Percentiles rank a stretch among this genome's conserved stretches.
phyloP scores from a whole-genome alignment of 2,113 vertebrate genomes.

The Ciconia maguari region DNA sequence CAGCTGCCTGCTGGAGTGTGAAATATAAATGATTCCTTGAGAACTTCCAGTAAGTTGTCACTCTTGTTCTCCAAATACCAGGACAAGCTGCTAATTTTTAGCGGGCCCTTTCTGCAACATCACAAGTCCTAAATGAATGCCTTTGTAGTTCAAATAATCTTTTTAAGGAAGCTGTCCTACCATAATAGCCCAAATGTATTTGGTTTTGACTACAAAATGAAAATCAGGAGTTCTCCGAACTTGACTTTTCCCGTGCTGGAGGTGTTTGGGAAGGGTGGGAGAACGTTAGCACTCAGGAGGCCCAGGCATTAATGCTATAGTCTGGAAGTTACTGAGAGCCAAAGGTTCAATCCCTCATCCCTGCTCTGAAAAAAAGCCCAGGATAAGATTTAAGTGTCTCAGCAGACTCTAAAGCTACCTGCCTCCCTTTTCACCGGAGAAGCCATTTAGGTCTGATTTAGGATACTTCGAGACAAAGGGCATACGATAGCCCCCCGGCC shows the following conservation, averaged over 20 bases:
- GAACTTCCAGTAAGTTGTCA: constrained; percentile 89
- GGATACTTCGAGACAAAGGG: not conserved
- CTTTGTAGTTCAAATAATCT: constrained; percentile 71
- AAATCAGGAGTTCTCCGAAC: constrained; percentile 48
- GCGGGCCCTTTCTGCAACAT: constrained; percentile 71
- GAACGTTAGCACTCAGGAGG: constrained; percentile 50
- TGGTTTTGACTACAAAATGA: constrained; percentile 63
- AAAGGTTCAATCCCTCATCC: not conserved
- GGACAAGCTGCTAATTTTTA: constrained; percentile 77
- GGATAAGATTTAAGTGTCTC: constrained; percentile 46
- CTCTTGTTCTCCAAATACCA: constrained; percentile 80
- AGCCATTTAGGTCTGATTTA: constrained; percentile 43
- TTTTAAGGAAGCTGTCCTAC: constrained; percentile 63
- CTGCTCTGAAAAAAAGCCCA: constrained; percentile 37
- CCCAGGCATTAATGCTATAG: not conserved
- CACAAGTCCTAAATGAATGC: constrained; percentile 60
- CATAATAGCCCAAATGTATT: constrained; percentile 53
- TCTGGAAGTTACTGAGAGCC: not conserved
- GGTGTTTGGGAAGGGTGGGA: constrained; percentile 50
- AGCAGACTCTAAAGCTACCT: constrained; percentile 5
- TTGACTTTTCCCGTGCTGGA: constrained; percentile 38
- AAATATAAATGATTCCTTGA: constrained; percentile 95
- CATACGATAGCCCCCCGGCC: not conserved
- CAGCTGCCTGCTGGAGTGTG: constrained; percentile 89
- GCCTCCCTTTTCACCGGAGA: not conserved